Base-by-base conservation (phyloP, 53 echinoderm and acorn worm genomes). In the Apostichopus leukothele region DNA sequence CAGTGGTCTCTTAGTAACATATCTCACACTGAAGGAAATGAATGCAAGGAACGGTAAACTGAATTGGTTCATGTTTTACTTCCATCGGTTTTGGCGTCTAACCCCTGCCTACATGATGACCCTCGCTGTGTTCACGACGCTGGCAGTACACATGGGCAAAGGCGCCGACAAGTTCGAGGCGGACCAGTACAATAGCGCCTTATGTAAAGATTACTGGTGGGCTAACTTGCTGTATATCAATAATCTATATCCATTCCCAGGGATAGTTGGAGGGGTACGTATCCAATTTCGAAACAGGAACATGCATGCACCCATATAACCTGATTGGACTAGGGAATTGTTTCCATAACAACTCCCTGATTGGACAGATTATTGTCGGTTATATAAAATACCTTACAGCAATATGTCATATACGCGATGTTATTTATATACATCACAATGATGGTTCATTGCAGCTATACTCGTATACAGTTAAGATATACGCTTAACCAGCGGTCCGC, bases 61-160 rank as follows among this genome's bases (percentile, higher is more conserved):
- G 20, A 92, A 92, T 53, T 94, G 94, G 94, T 66, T 89, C 7
- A 18, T 92, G 61, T 94, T 88, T 84, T 94, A 94, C 89, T 90
- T 94, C 76, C 94, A 94, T 84, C 94, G 94, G 6, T 90, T 84
- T 84, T 94, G 94, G 94, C 90, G 94, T 16, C 76, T 94, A 11
- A 94, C 94, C 19, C 94, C 94, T 3, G 75, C 89, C 59, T 92
- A 92, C 80, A 90, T 90, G 89, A 83, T 91, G 13, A 80, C 86
- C 3, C 53, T 94, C 66, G 90, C 79, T n/a, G 89, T 92, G 4
- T 86, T 22, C 1, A 86, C 89, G 1, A 86, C 90, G 1, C 25
- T 94, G 63, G 0, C 50, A 0, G 23, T 84, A 9, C 89, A 92
- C 54, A 84, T 94, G 19, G 92, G 92, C 12, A 52, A 86, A 7